Conservation (phyloP, 2,113 vertebrate genomes). For the Lota lota region DNA sequence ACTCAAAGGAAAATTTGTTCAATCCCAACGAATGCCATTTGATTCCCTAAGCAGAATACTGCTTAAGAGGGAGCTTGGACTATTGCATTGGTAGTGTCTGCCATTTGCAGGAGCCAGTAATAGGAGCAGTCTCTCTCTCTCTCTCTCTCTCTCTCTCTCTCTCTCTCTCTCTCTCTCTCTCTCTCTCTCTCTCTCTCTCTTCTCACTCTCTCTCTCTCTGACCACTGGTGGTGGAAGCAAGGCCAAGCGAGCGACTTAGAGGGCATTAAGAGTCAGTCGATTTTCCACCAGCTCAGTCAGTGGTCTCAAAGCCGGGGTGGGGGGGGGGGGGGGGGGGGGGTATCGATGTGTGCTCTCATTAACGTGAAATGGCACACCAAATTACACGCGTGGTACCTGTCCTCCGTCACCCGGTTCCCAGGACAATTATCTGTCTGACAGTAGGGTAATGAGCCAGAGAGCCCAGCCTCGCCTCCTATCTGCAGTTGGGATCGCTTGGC, state of each 20-base stretch:
- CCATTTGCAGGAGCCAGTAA: too few species aligned
- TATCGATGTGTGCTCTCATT: conserved; percentile 34
- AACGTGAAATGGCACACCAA: conserved; percentile 40
- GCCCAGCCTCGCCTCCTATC: conserved; percentile 44
- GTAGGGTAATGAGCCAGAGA: conserved; percentile 46
- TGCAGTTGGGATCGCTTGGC: conserved; percentile 38
- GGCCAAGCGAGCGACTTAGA: conserved; percentile 16
- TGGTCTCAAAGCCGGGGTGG: conserved; percentile 12
- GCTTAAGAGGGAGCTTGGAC: too few species aligned
- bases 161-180: too few species aligned
- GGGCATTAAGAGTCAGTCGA: conserved; percentile 46
- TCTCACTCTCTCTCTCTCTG: neutral
- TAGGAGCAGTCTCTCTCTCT: too few species aligned
- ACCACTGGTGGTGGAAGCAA: neutral
- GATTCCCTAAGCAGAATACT: too few species aligned
- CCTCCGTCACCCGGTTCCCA: conserved; percentile 43
- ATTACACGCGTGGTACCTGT: conserved; percentile 51
- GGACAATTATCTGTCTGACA: conserved; percentile 46
- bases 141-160: too few species aligned
- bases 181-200: too few species aligned
- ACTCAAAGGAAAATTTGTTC: neutral
- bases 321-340: neutral
- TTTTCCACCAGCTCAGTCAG: conserved; percentile 38
- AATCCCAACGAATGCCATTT: neutral
- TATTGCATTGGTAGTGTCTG: too few species aligned